These are phyloP conservation scores for Serripes groenlandicus DNA, from an alignment of 2,888 invertebrate genomes.

Conservation along the genomic window DNA sequence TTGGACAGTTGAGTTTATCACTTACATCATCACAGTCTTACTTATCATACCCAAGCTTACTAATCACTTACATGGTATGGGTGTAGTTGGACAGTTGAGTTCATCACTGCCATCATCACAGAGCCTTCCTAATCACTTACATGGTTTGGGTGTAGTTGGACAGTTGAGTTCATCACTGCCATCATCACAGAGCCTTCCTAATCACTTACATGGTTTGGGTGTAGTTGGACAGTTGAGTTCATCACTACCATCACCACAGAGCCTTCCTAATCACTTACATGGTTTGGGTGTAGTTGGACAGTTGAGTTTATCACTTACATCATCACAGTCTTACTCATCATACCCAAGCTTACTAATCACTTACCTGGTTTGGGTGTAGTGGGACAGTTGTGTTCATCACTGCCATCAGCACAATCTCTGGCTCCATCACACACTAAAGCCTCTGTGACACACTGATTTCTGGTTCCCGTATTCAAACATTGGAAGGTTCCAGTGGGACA, in stretches of 20 bases:
- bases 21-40: too few relatives aligned
- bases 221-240: constrained; percentile 90
- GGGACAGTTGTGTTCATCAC: constrained; percentile 91
- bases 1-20: constrained; percentile 91
- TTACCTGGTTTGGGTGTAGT: constrained; percentile 69
- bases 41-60: too few relatives aligned
- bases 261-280: not conserved
- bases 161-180: constrained; percentile 92
- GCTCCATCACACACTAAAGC: constrained; percentile 91
- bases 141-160: constrained; percentile 82
- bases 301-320: constrained; percentile 91
- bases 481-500: constrained; percentile 80
- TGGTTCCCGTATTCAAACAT: constrained; percentile 88
- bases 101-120: constrained; percentile 93
- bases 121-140: not conserved
- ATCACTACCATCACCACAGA: constrained; percentile 92
- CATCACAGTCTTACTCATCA: constrained; percentile 91
- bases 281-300: constrained; percentile 87
- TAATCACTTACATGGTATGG: too few relatives aligned
- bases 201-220: too few relatives aligned
- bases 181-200: constrained; percentile 92
- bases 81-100: constrained; percentile 89
- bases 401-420: constrained; percentile 91
- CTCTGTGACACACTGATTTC: constrained; percentile 90
- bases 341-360: too few relatives aligned